A percentile compares a stretch with the other conserved stretches of the same genome.
These are phyloP conservation scores for Denticeps clupeoides DNA, from an alignment of 2,797 vertebrate species.

Conservation along the genomic window DNA sequence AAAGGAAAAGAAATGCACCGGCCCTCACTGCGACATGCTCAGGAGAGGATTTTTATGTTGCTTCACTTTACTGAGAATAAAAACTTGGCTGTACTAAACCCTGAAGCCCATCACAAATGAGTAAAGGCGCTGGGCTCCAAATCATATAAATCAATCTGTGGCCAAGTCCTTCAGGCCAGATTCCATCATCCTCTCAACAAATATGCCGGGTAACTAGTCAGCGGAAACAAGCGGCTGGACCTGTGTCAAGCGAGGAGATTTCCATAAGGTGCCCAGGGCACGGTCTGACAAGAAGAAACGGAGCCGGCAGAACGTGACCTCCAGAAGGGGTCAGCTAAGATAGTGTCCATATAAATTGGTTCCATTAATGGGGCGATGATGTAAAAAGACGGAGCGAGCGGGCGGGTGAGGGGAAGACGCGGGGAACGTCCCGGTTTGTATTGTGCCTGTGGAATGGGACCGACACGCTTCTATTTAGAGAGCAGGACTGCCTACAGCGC, in stretches of 20 bases:
- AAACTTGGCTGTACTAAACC: too few relatives aligned
- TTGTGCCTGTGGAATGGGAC: constrained; percentile 22
- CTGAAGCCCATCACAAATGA: too few relatives aligned
- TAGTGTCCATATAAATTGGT: constrained; percentile 22
- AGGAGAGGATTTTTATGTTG: too few relatives aligned
- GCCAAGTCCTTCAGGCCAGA: too few relatives aligned
- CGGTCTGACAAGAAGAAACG: background rate
- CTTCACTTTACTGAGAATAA: too few relatives aligned
- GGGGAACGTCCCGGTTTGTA: constrained; percentile 31
- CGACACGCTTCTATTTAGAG: constrained; percentile 37
- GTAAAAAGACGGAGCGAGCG: constrained; percentile 14
- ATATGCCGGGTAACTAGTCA: too few relatives aligned
- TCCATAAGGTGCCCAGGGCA: background rate
- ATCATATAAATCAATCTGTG: too few relatives aligned
- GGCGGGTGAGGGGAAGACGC: constrained; percentile 10
- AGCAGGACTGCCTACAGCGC: constrained; percentile 38
- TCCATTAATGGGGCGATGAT: constrained; percentile 26
- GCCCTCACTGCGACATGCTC: too few relatives aligned
- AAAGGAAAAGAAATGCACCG: too few relatives aligned
- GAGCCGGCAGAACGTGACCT: background rate
- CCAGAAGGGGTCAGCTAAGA: constrained; percentile 21
- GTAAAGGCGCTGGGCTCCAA: too few relatives aligned
- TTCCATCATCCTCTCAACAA: too few relatives aligned
- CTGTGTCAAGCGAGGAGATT: constrained; percentile 19
- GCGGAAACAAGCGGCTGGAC: too few relatives aligned